phyloP scores from a whole-genome alignment of 1,140 invertebrate genomes.

The Oryctes rhinoceros region DNA sequence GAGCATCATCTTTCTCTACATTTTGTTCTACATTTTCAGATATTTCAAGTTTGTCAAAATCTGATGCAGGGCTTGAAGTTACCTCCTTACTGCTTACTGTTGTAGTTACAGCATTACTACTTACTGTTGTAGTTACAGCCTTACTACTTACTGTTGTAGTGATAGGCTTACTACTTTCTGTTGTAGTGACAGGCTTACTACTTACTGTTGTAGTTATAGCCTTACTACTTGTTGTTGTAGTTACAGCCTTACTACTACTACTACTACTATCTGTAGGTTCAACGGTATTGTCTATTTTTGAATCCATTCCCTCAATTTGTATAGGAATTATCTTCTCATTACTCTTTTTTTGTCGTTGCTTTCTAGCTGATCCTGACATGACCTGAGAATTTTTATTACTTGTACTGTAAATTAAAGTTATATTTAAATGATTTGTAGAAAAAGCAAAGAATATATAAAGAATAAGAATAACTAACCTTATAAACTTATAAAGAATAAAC shows the following conservation, averaged over 20 bases:
- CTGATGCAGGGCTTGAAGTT: neutral
- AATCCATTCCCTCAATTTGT: neutral
- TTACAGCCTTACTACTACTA: neutral
- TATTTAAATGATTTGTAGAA: too few relatives aligned
- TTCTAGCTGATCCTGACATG: neutral
- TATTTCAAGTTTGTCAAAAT: constrained; percentile 1
- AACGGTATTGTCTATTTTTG: neutral
- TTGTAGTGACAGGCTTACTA: too few relatives aligned
- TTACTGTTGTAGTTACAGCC: too few relatives aligned
- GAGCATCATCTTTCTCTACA: neutral
- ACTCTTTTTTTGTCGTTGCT: neutral
- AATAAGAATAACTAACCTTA: neutral
- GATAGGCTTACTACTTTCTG: too few relatives aligned
- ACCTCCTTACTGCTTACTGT: neutral
- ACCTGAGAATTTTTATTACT: neutral
- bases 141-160: too few relatives aligned
- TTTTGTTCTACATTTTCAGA: neutral
- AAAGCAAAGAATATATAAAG: neutral
- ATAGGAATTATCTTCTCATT: constrained; percentile 31
- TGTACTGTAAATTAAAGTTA: neutral
- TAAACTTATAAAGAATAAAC: neutral
- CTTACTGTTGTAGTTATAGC: too few relatives aligned
- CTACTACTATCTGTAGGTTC: neutral
- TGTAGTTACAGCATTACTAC: neutral
- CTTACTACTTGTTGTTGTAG: neutral